Evolutionary conservation across 2,113 vertebrate species (phyloP).

Genomic region (cattle (Bos taurus)): ARS-UCD2.0 NC_037345.1:6284501-6285000

Average conservation of each 20-base stretch:
- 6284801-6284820: background rate
- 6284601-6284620: accelerated
- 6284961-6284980: background rate
- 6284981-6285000: background rate
- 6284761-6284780: accelerated
- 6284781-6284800: background rate
- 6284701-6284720: background rate
- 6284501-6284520: background rate
- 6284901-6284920: background rate
- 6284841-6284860: background rate
- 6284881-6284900: too few relatives aligned
- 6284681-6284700: background rate
- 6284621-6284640: background rate
- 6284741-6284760: background rate
- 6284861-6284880: background rate
- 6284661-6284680: background rate
- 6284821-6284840: background rate
- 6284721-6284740: background rate
- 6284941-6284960: background rate
- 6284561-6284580: background rate
- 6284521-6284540: background rate
- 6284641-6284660: background rate
- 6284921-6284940: background rate
- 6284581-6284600: background rate
- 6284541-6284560: background rate